phyloP scores from a whole-genome alignment of 2,797 vertebrate species.

The Cirrhinus mrigala region DNA sequence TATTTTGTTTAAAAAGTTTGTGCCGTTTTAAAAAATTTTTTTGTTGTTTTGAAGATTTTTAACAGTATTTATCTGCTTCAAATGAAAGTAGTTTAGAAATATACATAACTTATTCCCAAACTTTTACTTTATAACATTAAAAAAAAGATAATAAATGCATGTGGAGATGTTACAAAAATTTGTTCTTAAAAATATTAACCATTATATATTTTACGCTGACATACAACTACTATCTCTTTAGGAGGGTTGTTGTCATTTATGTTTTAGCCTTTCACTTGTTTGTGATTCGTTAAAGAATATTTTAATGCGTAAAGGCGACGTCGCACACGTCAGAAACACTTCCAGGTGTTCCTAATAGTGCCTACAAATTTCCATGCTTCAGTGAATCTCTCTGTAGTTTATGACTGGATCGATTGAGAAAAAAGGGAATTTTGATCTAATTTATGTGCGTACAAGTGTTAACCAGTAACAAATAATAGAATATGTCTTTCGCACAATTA shows the following conservation, averaged over 20 bases:
- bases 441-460: not conserved
- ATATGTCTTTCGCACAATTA: not conserved
- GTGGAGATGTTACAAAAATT: not conserved
- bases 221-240: not conserved
- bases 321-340: not conserved
- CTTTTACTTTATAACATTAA: slow-evolving; percentile 3
- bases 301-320: not conserved
- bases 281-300: not conserved
- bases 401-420: not conserved
- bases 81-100: not conserved
- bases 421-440: not conserved
- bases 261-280: not conserved
- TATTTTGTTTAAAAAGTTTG: no score
- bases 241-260: not conserved
- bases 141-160: not conserved
- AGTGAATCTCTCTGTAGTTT: not conserved
- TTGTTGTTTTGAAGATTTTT: not conserved
- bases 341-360: not conserved
- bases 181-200: not conserved
- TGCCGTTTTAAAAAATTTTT: no score
- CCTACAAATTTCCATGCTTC: not conserved
- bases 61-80: not conserved
- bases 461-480: not conserved
- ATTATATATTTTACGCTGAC: no score
- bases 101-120: not conserved